Evolutionary conservation across 2,888 invertebrate genomes (phyloP).

Genomic region (Acronicta psi): DNA sequence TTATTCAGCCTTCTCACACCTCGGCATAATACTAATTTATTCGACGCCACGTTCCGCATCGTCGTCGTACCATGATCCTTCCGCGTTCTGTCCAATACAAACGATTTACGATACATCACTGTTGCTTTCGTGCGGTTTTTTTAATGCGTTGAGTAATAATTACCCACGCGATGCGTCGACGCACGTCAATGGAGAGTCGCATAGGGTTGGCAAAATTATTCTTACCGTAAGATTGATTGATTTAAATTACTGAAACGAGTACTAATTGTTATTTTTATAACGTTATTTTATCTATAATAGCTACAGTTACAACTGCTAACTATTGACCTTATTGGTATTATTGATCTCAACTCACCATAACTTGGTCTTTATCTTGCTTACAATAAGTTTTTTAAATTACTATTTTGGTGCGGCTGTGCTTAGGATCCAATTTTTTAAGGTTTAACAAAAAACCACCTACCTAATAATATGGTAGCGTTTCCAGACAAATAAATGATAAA

Average conservation of each 20-base stretch:
- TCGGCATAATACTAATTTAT: slow-evolving; percentile 63
- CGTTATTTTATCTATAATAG: not conserved
- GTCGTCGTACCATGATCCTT: slow-evolving; percentile 63
- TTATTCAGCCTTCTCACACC: slow-evolving; percentile 45
- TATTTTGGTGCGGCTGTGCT: too few species aligned
- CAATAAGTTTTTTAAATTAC: too few species aligned
- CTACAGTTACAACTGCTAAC: too few species aligned
- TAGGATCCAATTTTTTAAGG: too few species aligned
- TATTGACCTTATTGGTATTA: too few species aligned
- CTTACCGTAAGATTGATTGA: slow-evolving; percentile 17
- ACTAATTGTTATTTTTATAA: not conserved
- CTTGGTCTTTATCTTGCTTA: too few species aligned
- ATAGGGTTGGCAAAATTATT: slow-evolving; percentile 38
- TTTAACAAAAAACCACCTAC: too few species aligned
- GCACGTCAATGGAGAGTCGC: slow-evolving; percentile 57
- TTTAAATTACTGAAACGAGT: not conserved
- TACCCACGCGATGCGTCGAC: slow-evolving; percentile 74
- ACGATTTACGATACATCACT: slow-evolving; percentile 74
- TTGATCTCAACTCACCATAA: too few species aligned
- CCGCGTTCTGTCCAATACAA: slow-evolving; percentile 65
- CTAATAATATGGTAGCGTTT: too few species aligned
- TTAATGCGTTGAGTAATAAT: slow-evolving; percentile 69
- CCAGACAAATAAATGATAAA: too few species aligned
- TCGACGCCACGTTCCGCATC: slow-evolving; percentile 66
- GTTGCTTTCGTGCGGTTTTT: slow-evolving; percentile 80